Base-by-base conservation (phyloP, 1,140 invertebrate species). In the Hirudo medicinalis region DNA sequence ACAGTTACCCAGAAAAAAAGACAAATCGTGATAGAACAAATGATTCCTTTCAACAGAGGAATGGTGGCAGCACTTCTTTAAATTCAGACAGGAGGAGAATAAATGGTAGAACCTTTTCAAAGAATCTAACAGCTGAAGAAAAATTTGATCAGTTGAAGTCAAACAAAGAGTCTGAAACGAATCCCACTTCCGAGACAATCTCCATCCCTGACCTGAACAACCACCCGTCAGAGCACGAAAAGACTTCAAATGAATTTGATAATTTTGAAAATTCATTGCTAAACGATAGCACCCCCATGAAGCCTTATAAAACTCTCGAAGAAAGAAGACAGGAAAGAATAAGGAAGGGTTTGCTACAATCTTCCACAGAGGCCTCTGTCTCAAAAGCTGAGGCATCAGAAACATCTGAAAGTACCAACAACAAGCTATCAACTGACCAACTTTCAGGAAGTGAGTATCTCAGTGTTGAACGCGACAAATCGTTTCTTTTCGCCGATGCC, bases 201-300 rank as follows among this genome's bases (percentile, higher is more conserved):
- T 25, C 57, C 15, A 32, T 32, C 17, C 22, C 57, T 11, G 57
- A 63, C 9, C 9, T 15, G 5, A 32, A 63, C 19, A 63, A 63
- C 19, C 22, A 63, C 29, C 2, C 29, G 17, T 63, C 57, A 63
- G 13, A 63, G 19, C 43, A 49, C 11, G 43, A 49, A 49, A 49
- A 49, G 43, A 49, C 43, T 49, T 22, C 57, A 63, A 32, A 63
- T 63, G 57, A 63, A 25, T 63, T 63, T 63, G 57, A 63, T 20
- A 13, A 32, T 11, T 63, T 63, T 63, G 57, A 63, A 22, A 63
- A 63, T 63, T 25, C 22, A 25, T 25, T 63, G 29, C 29, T 63
- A 63, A 63, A 63, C 20, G 19, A 49, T 49, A 13, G 22, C 22
- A 63, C 17, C 0, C 8, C 57, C 57, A 63, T 25, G 29, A 63